Evolutionary conservation across 2,113 vertebrate species (phyloP).

Genomic region (Irena cyanogastra): DNA sequence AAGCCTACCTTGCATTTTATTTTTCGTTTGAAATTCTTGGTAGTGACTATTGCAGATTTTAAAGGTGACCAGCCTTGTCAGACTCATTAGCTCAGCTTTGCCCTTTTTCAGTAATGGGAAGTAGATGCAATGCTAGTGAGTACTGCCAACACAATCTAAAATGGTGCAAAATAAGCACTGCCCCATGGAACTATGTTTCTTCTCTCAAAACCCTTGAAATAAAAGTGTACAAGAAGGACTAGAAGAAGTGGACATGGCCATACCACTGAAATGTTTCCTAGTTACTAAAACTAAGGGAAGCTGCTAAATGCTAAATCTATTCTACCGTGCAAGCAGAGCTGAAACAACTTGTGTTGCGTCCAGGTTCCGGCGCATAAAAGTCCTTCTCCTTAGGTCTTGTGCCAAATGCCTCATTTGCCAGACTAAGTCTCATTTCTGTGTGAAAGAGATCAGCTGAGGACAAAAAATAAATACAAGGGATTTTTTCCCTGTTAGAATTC

Average conservation of each 20-base stretch:
- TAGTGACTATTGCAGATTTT: background rate
- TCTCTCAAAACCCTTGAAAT: slow-evolving; percentile 5
- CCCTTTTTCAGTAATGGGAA: background rate
- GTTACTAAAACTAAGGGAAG: slow-evolving; percentile 49
- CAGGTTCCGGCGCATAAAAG: slow-evolving; percentile 52
- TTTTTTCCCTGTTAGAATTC: background rate
- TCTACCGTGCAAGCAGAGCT: slow-evolving; percentile 46
- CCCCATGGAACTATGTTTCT: background rate
- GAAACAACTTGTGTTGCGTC: slow-evolving; percentile 58
- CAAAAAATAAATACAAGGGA: background rate
- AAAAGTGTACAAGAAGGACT: background rate
- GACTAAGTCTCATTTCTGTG: slow-evolving; percentile 27
- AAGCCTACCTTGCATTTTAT: background rate
- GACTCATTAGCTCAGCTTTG: background rate
- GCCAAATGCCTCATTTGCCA: slow-evolving; percentile 54
- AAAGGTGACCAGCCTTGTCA: background rate
- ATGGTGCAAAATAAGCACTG: slow-evolving; percentile 17
- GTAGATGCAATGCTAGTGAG: background rate
- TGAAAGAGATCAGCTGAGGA: slow-evolving; percentile 38
- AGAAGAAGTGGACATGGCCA: background rate
- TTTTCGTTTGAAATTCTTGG: background rate
- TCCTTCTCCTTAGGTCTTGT: slow-evolving; percentile 47
- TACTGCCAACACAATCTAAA: slow-evolving; percentile 17
- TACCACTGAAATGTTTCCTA: slow-evolving; percentile 48
- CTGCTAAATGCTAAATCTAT: slow-evolving; percentile 48